Percentiles rank a stretch among this genome's conserved stretches.
phyloP scores from a whole-genome alignment of 30 jellyfish, hydroid and myxozoan species.

The Aurelia sp. region DNA sequence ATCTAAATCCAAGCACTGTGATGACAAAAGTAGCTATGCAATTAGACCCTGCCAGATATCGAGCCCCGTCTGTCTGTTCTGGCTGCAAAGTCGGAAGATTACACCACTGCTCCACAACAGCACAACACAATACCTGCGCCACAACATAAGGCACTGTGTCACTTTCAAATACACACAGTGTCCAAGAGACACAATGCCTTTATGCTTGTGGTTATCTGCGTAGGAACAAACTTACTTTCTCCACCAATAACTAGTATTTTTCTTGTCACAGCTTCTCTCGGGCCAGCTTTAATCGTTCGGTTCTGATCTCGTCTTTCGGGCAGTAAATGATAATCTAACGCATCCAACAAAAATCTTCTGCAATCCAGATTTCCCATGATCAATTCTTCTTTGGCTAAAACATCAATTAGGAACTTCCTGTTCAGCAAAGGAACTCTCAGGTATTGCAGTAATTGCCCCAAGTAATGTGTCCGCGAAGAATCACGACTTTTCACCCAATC shows the following conservation, averaged over 20 bases:
- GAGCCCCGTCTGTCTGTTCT: too few species aligned
- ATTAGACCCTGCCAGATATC: too few species aligned
- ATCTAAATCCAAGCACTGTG: too few species aligned
- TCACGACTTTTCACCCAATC: slow-evolving; percentile 68
- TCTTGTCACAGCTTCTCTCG: slow-evolving; percentile 55
- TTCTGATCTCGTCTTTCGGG: slow-evolving; percentile 83
- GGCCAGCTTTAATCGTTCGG: slow-evolving; percentile 10
- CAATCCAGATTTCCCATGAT: slow-evolving; percentile 69
- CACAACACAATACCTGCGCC: too few species aligned
- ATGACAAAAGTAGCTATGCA: too few species aligned
- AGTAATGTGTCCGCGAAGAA: slow-evolving; percentile 9
- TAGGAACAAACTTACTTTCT: slow-evolving; percentile 61
- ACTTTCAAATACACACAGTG: too few species aligned
- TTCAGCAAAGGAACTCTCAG: slow-evolving; percentile 76
- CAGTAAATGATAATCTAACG: slow-evolving; percentile 77
- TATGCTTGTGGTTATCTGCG: not conserved
- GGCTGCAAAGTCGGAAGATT: too few species aligned
- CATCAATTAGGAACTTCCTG: slow-evolving; percentile 84
- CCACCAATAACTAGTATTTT: slow-evolving; percentile 92
- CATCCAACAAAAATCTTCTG: slow-evolving; percentile 69
- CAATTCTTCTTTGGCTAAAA: slow-evolving; percentile 71
- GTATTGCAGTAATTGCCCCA: slow-evolving; percentile 59
- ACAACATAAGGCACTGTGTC: too few species aligned
- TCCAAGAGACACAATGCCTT: too few species aligned
- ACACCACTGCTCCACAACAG: too few species aligned